phyloP scores from a whole-genome alignment of 2,797 vertebrate genomes.

The Huso huso region DNA sequence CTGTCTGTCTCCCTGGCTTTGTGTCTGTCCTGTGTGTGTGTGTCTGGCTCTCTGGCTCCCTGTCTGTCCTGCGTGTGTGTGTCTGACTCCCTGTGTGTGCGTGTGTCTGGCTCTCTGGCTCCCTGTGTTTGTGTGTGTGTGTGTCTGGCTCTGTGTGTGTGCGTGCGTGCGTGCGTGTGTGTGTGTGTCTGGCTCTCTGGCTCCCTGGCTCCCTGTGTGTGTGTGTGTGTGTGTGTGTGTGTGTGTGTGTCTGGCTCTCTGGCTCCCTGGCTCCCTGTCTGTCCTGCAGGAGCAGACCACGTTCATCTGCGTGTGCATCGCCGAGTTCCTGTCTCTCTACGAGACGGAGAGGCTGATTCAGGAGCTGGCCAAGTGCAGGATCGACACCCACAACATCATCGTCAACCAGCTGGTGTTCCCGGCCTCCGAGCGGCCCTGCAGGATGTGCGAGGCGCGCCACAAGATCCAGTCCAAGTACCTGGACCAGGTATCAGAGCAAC shows the following conservation, averaged over 20 bases:
- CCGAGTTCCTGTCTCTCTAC: conserved; percentile 88
- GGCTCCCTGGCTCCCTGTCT: not conserved
- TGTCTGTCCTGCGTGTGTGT: conserved; percentile 67
- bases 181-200: too few species aligned
- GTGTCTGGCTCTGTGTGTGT: conserved; percentile 91
- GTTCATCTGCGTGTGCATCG: conserved; percentile 91
- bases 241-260: too few species aligned
- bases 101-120: too few species aligned
- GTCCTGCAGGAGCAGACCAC: conserved; percentile 80
- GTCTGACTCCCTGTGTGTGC: conserved; percentile 88
- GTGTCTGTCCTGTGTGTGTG: too few species aligned
- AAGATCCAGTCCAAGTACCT: conserved; percentile 96
- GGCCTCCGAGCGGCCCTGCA: conserved; percentile 78
- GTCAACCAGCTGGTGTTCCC: conserved; percentile 94
- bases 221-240: too few species aligned
- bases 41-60: rapidly evolving
- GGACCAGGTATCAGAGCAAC: conserved; percentile 69
- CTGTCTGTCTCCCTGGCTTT: too few species aligned
- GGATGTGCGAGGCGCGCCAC: conserved; percentile 95
- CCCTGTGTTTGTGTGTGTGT: conserved; percentile 56
- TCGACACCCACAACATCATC: conserved; percentile 93
- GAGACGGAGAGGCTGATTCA: conserved; percentile 91
- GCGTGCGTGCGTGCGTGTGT: too few species aligned
- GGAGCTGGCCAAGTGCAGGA: conserved; percentile 89
- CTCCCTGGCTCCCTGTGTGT: too few species aligned